Evolutionary conservation across 2,113 vertebrate genomes (phyloP).

Genomic region (Macrotis lagotis): DNA sequence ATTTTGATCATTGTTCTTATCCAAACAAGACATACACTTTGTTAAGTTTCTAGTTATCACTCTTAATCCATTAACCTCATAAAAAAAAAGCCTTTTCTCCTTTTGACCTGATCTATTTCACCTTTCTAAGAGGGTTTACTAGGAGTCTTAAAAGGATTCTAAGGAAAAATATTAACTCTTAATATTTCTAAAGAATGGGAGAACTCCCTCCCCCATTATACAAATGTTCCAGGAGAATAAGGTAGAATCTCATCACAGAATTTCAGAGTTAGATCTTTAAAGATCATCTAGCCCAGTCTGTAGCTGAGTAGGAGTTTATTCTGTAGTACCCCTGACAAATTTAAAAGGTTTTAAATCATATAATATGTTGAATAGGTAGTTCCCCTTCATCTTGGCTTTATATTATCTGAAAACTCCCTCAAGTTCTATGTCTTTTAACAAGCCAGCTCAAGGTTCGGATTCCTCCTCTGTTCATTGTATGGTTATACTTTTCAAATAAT

Average conservation of each 20-base stretch:
- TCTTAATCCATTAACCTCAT: not conserved
- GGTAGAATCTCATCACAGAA: no score
- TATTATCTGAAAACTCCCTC: not conserved
- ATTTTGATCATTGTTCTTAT: not conserved
- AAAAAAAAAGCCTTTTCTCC: not conserved
- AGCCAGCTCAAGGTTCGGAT: not conserved
- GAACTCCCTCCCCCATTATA: no score
- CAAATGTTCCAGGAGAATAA: no score
- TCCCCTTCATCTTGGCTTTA: not conserved
- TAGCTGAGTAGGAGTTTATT: no score
- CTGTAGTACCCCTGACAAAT: no score
- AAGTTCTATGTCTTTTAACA: not conserved
- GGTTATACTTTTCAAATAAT: not conserved
- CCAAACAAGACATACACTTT: not conserved
- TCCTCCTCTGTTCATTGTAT: not conserved
- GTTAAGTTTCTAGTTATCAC: not conserved
- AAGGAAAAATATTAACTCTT: not conserved
- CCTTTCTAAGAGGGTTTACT: not conserved
- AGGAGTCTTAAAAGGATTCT: not conserved
- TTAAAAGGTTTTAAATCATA: not conserved
- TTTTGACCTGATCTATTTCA: not conserved
- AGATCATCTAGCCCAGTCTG: no score
- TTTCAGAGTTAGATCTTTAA: no score
- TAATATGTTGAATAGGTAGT: not conserved
- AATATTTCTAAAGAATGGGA: not conserved